phyloP scores from a whole-genome alignment of 2,888 invertebrate species.

The Ormyrus pomaceus region DNA sequence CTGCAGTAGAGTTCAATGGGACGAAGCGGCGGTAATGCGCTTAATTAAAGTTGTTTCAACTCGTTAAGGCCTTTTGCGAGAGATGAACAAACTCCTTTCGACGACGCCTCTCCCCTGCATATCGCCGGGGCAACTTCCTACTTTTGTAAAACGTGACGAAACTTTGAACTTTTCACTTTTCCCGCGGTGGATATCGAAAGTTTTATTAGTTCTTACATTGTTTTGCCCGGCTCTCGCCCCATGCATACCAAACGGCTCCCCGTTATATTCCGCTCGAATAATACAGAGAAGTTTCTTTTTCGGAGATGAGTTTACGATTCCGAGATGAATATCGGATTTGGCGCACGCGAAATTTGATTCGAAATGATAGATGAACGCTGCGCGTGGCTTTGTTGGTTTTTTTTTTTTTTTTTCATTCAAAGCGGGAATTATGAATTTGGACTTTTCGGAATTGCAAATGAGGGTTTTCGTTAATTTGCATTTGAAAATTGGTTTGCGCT shows the following conservation, averaged over 20 bases:
- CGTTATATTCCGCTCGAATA: background rate
- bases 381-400: too few species aligned
- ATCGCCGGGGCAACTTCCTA: conserved; percentile 11
- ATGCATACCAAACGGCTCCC: conserved; percentile 8
- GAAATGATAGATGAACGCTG: too few species aligned
- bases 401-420: too few species aligned
- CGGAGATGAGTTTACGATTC: background rate
- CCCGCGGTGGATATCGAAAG: conserved; percentile 6
- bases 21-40: conserved; percentile 68
- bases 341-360: too few species aligned
- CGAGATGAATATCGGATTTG: background rate
- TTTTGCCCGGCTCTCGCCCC: background rate
- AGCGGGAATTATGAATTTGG: too few species aligned
- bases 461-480: too few species aligned
- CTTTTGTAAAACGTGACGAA: background rate
- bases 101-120: background rate
- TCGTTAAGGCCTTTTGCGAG: conserved; percentile 74
- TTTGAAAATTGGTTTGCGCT: too few species aligned
- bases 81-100: conserved; percentile 60
- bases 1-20: conserved; percentile 64
- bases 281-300: background rate
- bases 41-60: conserved; percentile 75
- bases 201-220: conserved; percentile 15
- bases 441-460: too few species aligned
- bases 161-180: conserved; percentile 17